phyloP scores from a whole-genome alignment of 2,888 invertebrate genomes.

The Pristionchus japonicus region DNA sequence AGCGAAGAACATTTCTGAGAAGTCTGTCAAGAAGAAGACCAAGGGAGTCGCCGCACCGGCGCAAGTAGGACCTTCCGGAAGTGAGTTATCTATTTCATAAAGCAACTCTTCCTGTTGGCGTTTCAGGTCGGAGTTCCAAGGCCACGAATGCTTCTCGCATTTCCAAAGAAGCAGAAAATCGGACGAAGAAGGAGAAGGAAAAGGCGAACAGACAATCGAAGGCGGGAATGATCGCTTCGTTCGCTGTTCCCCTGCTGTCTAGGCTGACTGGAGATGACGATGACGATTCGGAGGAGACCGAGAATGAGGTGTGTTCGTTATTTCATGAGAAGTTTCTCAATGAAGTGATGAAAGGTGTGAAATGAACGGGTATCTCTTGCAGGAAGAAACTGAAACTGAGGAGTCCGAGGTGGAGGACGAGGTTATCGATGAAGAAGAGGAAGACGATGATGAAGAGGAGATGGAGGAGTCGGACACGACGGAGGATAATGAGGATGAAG shows the following conservation, averaged over 20 bases:
- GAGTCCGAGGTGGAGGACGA: not conserved
- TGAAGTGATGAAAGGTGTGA: not conserved
- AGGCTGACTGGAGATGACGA: not conserved
- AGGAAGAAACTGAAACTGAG: not conserved
- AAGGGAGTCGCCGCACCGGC: not conserved
- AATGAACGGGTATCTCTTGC: not conserved
- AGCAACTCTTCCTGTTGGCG: no score
- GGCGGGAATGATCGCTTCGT: not conserved
- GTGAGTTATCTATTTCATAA: not conserved
- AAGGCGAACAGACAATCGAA: not conserved
- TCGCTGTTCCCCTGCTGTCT: not conserved
- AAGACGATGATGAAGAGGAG: not conserved
- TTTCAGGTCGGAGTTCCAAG: not conserved
- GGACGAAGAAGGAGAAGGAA: no score
- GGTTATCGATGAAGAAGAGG: not conserved
- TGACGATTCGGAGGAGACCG: not conserved
- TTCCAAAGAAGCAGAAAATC: not conserved
- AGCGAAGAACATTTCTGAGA: not conserved
- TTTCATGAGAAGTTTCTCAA: not conserved
- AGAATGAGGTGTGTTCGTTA: not conserved
- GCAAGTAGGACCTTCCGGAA: not conserved
- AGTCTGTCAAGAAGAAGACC: no score
- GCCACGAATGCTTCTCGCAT: not conserved
- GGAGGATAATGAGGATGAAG: not conserved
- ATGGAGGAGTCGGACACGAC: not conserved